phyloP scores from a whole-genome alignment of 2,113 vertebrate genomes.

The Pongo abelii region DNA sequence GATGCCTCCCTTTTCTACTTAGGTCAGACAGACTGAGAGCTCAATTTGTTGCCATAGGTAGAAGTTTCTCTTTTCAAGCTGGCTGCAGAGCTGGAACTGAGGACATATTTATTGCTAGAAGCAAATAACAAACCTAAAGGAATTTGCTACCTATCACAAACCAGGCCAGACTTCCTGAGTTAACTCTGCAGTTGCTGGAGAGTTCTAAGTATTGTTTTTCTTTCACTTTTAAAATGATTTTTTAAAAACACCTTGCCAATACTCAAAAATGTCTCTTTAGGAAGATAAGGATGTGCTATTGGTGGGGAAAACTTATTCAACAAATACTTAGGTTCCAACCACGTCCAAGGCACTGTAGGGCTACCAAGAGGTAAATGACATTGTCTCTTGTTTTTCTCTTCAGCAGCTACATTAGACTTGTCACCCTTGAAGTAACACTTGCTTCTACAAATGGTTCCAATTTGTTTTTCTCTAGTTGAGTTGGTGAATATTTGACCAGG shows the following conservation, averaged over 20 bases:
- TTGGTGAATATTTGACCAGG: slow-evolving; percentile 56
- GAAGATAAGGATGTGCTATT: background rate
- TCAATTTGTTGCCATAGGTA: slow-evolving; percentile 61
- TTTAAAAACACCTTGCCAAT: background rate
- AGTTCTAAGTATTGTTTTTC: background rate
- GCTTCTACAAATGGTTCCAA: slow-evolving; percentile 43
- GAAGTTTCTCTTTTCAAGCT: slow-evolving; percentile 55
- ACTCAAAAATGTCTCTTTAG: slow-evolving; percentile 15
- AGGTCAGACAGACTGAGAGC: slow-evolving; percentile 1
- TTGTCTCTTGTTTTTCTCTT: slow-evolving; percentile 51
- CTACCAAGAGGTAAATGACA: slow-evolving; percentile 25
- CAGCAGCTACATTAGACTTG: slow-evolving; percentile 11
- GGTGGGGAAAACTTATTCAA: background rate
- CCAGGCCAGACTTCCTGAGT: slow-evolving; percentile 20
- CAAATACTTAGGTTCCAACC: background rate
- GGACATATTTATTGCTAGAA: slow-evolving; percentile 65
- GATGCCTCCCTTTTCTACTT: slow-evolving; percentile 46
- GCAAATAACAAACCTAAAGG: slow-evolving; percentile 58
- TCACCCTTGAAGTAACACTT: slow-evolving; percentile 63
- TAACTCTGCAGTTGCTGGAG: slow-evolving; percentile 45
- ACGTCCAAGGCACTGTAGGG: background rate
- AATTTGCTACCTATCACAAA: slow-evolving; percentile 66
- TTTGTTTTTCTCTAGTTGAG: slow-evolving; percentile 58
- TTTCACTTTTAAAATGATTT: background rate
- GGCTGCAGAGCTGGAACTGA: slow-evolving; percentile 40